These are phyloP conservation scores for Pristionchus maxplancki DNA, from an alignment of 2,888 invertebrate species.

Conservation along the genomic window DNA sequence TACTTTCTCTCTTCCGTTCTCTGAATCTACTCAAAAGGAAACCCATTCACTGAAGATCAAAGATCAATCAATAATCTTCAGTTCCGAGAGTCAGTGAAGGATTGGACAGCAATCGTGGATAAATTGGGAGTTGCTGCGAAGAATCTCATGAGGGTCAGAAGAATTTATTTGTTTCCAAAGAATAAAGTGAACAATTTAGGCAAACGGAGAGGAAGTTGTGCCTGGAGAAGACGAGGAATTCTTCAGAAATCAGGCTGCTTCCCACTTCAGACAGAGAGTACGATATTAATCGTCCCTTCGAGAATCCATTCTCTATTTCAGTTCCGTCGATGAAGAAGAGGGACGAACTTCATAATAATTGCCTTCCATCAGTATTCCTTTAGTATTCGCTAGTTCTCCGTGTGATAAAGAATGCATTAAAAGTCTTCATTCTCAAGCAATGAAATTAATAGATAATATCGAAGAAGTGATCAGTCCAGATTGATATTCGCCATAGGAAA, in stretches of 20 bases:
- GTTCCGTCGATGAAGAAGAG: not conserved
- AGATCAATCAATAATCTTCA: conserved; percentile 22
- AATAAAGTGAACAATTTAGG: not conserved
- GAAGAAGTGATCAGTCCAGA: not conserved
- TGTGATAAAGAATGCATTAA: not conserved
- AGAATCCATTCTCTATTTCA: not conserved
- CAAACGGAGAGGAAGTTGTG: not conserved
- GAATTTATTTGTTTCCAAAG: not conserved
- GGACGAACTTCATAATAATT: not conserved
- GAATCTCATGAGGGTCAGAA: conserved; percentile 10
- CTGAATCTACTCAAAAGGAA: too few relatives aligned
- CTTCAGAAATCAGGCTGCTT: conserved; percentile 40
- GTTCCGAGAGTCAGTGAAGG: conserved; percentile 35
- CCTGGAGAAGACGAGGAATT: conserved; percentile 21
- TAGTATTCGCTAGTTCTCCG: conserved; percentile 13
- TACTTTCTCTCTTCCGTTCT: too few relatives aligned
- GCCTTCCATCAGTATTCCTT: not conserved
- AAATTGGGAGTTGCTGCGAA: conserved; percentile 38
- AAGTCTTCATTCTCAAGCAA: not conserved
- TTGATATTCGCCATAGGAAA: not conserved
- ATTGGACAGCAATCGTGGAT: conserved; percentile 41
- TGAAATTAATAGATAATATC: not conserved
- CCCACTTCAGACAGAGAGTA: conserved; percentile 39
- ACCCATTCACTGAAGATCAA: not conserved
- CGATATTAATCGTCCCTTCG: not conserved